Percentiles rank a stretch among this genome's conserved stretches.
Evolutionary conservation across 53 echinoderm and acorn worm species (phyloP).

Genomic region (Hippasteria phrygiana): DNA sequence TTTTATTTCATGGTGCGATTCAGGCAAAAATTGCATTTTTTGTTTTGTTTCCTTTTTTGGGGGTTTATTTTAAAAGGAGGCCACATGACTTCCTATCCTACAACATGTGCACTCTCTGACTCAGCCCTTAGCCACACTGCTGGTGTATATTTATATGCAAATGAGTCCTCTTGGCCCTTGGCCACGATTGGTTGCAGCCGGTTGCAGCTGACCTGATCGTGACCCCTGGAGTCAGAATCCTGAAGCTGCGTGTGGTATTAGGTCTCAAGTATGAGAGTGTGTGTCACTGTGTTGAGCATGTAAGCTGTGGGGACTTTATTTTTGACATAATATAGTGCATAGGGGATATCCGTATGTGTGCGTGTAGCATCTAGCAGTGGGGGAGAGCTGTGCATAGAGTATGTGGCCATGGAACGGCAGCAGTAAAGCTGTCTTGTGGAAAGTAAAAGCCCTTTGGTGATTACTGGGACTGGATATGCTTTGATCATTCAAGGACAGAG

Average conservation of each 20-base stretch:
- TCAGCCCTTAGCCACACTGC: conserved; percentile 38
- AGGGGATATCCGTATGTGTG: conserved; percentile 15
- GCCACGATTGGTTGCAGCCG: conserved; percentile 71
- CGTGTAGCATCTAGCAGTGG: not conserved
- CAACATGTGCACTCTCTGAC: conserved; percentile 38
- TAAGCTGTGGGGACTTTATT: conserved; percentile 60
- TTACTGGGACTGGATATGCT: not conserved
- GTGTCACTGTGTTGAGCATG: conserved; percentile 50
- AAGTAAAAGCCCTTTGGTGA: conserved; percentile 33
- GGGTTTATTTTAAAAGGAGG: too few relatives aligned
- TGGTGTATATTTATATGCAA: conserved; percentile 67
- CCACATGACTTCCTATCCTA: not conserved
- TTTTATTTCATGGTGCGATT: too few relatives aligned
- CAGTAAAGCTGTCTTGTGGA: not conserved
- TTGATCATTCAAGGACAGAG: conserved; percentile 31
- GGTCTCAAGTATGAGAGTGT: conserved; percentile 30
- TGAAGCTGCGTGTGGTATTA: conserved; percentile 65
- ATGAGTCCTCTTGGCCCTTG: conserved; percentile 60
- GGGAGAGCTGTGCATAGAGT: not conserved
- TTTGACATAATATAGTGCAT: conserved; percentile 52
- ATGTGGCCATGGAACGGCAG: not conserved
- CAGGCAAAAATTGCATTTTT: too few relatives aligned
- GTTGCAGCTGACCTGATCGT: conserved; percentile 67
- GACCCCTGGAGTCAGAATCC: conserved; percentile 63
- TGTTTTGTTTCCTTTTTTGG: too few relatives aligned